phyloP scores from a whole-genome alignment of 2,888 invertebrate species.

The Tetanocera ferruginea region DNA sequence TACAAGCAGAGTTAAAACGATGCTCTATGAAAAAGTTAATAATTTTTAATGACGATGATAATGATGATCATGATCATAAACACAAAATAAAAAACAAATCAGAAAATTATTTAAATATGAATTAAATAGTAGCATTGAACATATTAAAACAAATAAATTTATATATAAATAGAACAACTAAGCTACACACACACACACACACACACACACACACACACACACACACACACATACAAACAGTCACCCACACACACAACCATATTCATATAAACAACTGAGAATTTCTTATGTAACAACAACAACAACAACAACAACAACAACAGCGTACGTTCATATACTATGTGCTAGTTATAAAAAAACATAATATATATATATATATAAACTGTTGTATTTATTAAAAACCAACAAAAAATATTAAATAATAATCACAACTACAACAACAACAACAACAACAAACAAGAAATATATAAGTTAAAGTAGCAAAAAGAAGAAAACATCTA shows the following conservation, averaged over 20 bases:
- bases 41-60: slow-evolving; percentile 31
- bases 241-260: slow-evolving; percentile 43
- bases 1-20: slow-evolving; percentile 47
- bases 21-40: slow-evolving; percentile 43
- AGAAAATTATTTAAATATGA: slow-evolving; percentile 43
- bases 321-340: slow-evolving; percentile 1
- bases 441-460: neutral
- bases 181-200: slow-evolving; percentile 8
- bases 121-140: slow-evolving; percentile 2
- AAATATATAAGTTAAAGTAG: neutral
- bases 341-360: slow-evolving; percentile 9
- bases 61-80: slow-evolving; percentile 30
- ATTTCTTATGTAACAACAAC: slow-evolving; percentile 3
- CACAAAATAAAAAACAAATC: slow-evolving; percentile 35
- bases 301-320: slow-evolving; percentile 21
- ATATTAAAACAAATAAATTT: neutral
- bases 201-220: slow-evolving; percentile 31
- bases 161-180: neutral
- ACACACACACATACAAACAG: slow-evolving; percentile 40
- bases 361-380: too few species aligned
- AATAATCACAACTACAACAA: neutral
- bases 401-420: neutral
- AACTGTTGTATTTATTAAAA: slow-evolving; percentile 31
- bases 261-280: slow-evolving; percentile 23
- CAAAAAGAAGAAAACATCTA: neutral